Base-by-base conservation (phyloP, 1,140 invertebrate species). In the Cydia pomonella region DNA sequence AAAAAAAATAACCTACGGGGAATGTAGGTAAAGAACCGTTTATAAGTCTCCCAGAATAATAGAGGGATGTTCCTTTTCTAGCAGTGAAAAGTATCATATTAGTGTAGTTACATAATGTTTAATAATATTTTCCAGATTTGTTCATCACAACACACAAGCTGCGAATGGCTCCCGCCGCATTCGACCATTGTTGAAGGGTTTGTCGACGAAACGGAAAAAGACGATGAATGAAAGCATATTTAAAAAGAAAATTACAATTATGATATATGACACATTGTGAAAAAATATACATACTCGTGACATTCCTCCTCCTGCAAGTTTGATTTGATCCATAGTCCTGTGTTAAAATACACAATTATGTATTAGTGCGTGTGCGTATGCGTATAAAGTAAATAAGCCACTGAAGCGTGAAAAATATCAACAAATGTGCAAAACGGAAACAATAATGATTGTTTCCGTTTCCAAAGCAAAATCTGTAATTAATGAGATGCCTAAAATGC, bases 91-190 rank as follows among this genome's bases (percentile, higher is more conserved):
- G 29, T 29, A 29, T 29, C 3, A 5, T 29, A 29, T 29, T 29
- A 5, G 29, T 29, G 29, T 29, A 27, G n/a, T 53, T 16, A 53
- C 4, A 21, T 18, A 18, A 53, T 18, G 47, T 50, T 50, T 13
- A 27, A 13, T 16, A 66, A 29, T 33, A 29, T 13, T 33, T 38
- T 76, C 16, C 80, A 86, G 85, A 64, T 82, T 3, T 86, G 85
- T 73, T 86, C 85, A 0, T 86, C 85, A 1, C 73, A 82, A 27
- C 79, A 84, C 62, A 85, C 82, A 0, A 86, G 83, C 76, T 86
- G 85, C 53, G 85, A 86, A 73, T 86, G 85, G 85, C 44, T 86
- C n/a, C 85, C 85, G 13, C 82, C 82, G 5, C 84, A 86, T 50
- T 83, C 84, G 0, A 80, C 80, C 6, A 53, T 86, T 5, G 71